Evolutionary conservation across 1,140 invertebrate genomes (phyloP).

Genomic region (Euschistus heros): DNA sequence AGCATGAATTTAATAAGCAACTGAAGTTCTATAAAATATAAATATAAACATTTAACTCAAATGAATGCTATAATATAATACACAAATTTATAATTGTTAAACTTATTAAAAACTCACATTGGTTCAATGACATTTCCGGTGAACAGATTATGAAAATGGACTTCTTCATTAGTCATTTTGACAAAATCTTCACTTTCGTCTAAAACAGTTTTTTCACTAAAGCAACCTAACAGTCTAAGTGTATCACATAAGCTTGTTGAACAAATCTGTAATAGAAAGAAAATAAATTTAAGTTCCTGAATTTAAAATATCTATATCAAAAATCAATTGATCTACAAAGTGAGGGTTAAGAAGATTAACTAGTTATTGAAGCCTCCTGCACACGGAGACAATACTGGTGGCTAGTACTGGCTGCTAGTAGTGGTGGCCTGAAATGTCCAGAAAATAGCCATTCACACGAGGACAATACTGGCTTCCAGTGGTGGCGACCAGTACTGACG

Average conservation of each 20-base stretch:
- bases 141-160: slow-evolving; percentile 55
- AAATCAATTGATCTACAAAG: no score
- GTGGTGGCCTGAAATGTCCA: no score
- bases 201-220: slow-evolving; percentile 49
- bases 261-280: slow-evolving; percentile 39
- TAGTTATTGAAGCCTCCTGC: no score
- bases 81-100: not conserved
- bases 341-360: no score
- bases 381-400: no score
- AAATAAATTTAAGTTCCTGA: no score
- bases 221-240: slow-evolving; percentile 81
- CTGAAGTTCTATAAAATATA: slow-evolving; percentile 13
- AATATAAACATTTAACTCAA: not conserved
- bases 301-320: no score
- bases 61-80: not conserved
- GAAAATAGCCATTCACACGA: no score
- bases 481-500: no score
- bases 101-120: slow-evolving; percentile 29
- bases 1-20: not conserved
- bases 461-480: no score
- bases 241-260: slow-evolving; percentile 87
- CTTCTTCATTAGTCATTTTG: slow-evolving; percentile 31
- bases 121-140: slow-evolving; percentile 58
- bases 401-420: no score
- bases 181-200: slow-evolving; percentile 36